Evolutionary conservation across 2,888 invertebrate genomes (phyloP).

Genomic region (Ennomos fuscantarius): DNA sequence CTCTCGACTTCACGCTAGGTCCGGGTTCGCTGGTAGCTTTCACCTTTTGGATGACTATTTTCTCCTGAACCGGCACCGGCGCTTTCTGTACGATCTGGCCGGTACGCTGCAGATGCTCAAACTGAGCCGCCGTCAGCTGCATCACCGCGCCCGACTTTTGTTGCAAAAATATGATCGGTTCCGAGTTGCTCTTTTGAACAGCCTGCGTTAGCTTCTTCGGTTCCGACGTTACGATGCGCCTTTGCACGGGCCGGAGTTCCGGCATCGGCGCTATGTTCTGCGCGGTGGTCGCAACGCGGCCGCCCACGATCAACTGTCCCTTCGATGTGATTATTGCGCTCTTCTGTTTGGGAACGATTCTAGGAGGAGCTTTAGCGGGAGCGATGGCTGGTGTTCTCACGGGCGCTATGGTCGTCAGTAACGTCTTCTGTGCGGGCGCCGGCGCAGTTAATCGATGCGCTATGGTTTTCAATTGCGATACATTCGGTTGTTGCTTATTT

Average conservation of each 20-base stretch:
- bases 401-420: conserved; percentile 51
- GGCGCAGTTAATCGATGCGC: conserved; percentile 66
- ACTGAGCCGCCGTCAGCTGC: conserved; percentile 80
- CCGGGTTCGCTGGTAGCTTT: conserved; percentile 55
- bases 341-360: conserved; percentile 76
- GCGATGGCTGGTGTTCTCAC: conserved; percentile 47
- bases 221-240: conserved; percentile 66
- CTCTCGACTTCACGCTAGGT: conserved; percentile 57
- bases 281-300: conserved; percentile 74
- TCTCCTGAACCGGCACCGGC: conserved; percentile 59
- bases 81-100: conserved; percentile 76
- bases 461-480: conserved; percentile 70
- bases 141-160: conserved; percentile 80
- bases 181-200: conserved; percentile 66
- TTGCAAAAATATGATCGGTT: conserved; percentile 75
- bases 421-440: conserved; percentile 54
- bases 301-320: conserved; percentile 81
- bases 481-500: conserved; percentile 74
- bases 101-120: conserved; percentile 78
- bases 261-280: conserved; percentile 79
- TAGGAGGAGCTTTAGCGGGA: conserved; percentile 56
- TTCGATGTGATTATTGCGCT: conserved; percentile 85
- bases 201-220: conserved; percentile 70
- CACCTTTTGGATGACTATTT: conserved; percentile 65
- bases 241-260: conserved; percentile 68